These are phyloP conservation scores for Rhodinocichla rosea DNA, from an alignment of 2,113 vertebrate genomes.

Conservation along the genomic window DNA sequence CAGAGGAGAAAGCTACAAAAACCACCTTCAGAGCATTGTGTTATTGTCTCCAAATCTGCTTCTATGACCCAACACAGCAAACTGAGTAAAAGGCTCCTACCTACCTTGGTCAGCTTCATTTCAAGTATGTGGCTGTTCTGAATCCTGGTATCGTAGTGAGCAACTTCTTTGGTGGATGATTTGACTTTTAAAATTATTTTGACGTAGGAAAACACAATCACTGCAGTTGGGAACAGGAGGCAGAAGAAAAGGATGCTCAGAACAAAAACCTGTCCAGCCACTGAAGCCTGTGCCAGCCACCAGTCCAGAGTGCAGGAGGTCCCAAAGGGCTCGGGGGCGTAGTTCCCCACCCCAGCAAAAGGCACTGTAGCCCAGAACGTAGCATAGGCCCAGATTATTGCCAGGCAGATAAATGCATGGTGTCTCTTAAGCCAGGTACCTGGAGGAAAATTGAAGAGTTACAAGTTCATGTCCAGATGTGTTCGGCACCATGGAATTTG, in stretches of 20 bases:
- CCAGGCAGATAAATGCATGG: conserved; percentile 84
- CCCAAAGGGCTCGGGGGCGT: conserved; percentile 92
- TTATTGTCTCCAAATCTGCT: not conserved
- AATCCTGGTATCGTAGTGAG: conserved; percentile 85
- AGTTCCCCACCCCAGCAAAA: conserved; percentile 87
- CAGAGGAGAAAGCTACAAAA: not conserved
- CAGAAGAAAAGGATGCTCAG: conserved; percentile 92
- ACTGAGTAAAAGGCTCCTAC: not conserved
- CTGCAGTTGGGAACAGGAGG: conserved; percentile 85
- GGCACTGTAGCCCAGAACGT: conserved; percentile 93
- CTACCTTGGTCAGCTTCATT: conserved; percentile 94
- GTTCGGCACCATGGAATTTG: not conserved
- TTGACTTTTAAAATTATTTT: conserved; percentile 95
- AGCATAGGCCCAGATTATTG: conserved; percentile 86
- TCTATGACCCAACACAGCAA: not conserved
- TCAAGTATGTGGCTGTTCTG: conserved; percentile 85
- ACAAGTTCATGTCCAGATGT: not conserved
- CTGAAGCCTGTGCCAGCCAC: conserved; percentile 90
- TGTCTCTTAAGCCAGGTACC: conserved; percentile 92
- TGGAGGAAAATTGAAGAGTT: conserved; percentile 54
- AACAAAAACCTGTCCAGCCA: conserved; percentile 87
- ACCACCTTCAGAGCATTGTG: not conserved
- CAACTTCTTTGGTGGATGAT: conserved; percentile 87
- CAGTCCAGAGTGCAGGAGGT: conserved; percentile 96
- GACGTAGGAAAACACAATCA: conserved; percentile 90